Evolutionary conservation across 2,888 invertebrate genomes (phyloP), one percentile per base, ranked within the genome.

Genomic region (Pecten maximus): DNA sequence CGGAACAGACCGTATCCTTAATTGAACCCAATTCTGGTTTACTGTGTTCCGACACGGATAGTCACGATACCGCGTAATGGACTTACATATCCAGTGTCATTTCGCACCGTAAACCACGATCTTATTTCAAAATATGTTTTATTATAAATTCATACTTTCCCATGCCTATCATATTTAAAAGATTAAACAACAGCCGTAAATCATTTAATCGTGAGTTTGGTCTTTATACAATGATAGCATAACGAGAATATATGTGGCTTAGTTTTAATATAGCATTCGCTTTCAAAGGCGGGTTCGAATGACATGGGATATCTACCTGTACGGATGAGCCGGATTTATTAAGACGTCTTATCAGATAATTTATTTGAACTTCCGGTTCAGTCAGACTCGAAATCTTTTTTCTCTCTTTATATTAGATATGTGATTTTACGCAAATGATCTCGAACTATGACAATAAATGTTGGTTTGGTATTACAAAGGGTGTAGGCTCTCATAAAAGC

Each of bases 161-260:
- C 74, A 74, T 74, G 74, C 74, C 74, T 74, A 74, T 74, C 74
- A 16, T 74, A 74, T 74, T 74, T 74, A 74, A 74, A 74, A 74
- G 6, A 74, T 74, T 74, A 74, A 74, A 74, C 35, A 74, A 74
- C 74, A 74, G 35, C 28, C 74, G 74, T 74, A 74, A 74, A 74
- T 74, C 74, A 74, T 74, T 74, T 74, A 3, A 74, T 35, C 74
- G 23, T 35, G 74, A 74, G 10, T 28, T 28, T 74, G 23, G 74
- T 74, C 74, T 74, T 74, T 28, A 74, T n/a, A n/a, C 16, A 74
- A n/a, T 3, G 60, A 74, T n/a, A 74, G n/a, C 60, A 74, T 44
- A 44, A 74, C 3, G 60, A 28, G 28, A 28, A 74, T 74, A 74
- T 74, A 74, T 74, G 35, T 74, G 74, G 8, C 74, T 35, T 35